phyloP scores from a whole-genome alignment of 2,888 invertebrate species.

The Hipparchia semele region DNA sequence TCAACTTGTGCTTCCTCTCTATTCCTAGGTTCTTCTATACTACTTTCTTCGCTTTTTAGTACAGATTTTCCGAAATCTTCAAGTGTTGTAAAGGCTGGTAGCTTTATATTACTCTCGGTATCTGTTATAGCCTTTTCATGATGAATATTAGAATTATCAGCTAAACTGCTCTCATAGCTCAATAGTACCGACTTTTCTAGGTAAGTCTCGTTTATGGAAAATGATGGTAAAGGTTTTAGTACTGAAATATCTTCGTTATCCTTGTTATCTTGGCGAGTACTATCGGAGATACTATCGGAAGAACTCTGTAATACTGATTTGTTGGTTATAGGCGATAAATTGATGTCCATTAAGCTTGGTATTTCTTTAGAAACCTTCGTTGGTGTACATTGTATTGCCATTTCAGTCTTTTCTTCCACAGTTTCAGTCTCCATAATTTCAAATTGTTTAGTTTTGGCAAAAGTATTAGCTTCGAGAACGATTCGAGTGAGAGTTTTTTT shows the following conservation, averaged over 20 bases:
- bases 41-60: slow-evolving; percentile 44
- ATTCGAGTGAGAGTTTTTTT: slow-evolving; percentile 71
- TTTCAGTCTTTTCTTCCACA: slow-evolving; percentile 50
- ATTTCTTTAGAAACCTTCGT: slow-evolving; percentile 62
- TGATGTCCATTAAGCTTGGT: slow-evolving; percentile 64
- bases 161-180: slow-evolving; percentile 64
- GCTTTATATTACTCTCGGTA: slow-evolving; percentile 46
- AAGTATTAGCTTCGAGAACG: slow-evolving; percentile 73
- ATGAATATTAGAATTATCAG: slow-evolving; percentile 47
- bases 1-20: slow-evolving; percentile 22
- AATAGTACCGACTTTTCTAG: slow-evolving; percentile 64
- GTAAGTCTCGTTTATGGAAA: slow-evolving; percentile 59
- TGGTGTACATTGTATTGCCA: slow-evolving; percentile 66
- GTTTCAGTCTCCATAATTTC: slow-evolving; percentile 54
- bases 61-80: slow-evolving; percentile 66
- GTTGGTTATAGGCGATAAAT: slow-evolving; percentile 71
- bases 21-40: slow-evolving; percentile 45
- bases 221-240: slow-evolving; percentile 56
- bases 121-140: slow-evolving; percentile 43
- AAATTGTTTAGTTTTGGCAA: slow-evolving; percentile 63
- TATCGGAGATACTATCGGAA: slow-evolving; percentile 56
- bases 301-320: slow-evolving; percentile 70
- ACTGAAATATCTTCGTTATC: slow-evolving; percentile 45
- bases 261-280: slow-evolving; percentile 50
- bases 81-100: slow-evolving; percentile 59